phyloP scores from a whole-genome alignment of 2,888 invertebrate genomes.

The Caenorhabditis sinica region DNA sequence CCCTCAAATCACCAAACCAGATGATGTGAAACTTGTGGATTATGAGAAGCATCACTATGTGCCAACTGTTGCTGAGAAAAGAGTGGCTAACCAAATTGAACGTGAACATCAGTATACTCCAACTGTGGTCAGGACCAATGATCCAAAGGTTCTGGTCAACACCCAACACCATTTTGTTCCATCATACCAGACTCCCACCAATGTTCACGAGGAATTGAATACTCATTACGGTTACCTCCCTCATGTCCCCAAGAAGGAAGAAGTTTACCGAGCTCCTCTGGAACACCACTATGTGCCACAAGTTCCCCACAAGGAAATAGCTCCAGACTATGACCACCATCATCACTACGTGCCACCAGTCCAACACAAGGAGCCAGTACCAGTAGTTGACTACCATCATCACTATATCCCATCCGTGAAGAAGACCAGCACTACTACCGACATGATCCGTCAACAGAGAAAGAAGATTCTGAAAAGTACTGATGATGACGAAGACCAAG shows the following conservation, averaged over 20 bases:
- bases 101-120: slow-evolving; percentile 46
- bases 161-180: slow-evolving; percentile 54
- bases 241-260: slow-evolving; percentile 29
- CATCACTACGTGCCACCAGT: slow-evolving; percentile 50
- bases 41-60: slow-evolving; percentile 57
- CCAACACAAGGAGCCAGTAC: slow-evolving; percentile 16
- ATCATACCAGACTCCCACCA: background rate
- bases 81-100: slow-evolving; percentile 21
- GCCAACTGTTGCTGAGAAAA: slow-evolving; percentile 37
- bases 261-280: background rate
- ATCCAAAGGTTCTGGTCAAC: slow-evolving; percentile 26
- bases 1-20: slow-evolving; percentile 35
- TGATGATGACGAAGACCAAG: slow-evolving; percentile 32
- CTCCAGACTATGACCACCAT: slow-evolving; percentile 49
- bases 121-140: slow-evolving; percentile 10
- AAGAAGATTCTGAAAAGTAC: slow-evolving; percentile 42
- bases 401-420: slow-evolving; percentile 53
- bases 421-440: slow-evolving; percentile 51
- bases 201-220: slow-evolving; percentile 21
- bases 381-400: slow-evolving; percentile 38
- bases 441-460: slow-evolving; percentile 37
- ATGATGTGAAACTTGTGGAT: slow-evolving; percentile 30
- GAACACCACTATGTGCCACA: slow-evolving; percentile 49
- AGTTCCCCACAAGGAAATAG: slow-evolving; percentile 26
- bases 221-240: slow-evolving; percentile 45